Conservation (phyloP, 2,113 vertebrate species). For the Macrotus californicus region DNA sequence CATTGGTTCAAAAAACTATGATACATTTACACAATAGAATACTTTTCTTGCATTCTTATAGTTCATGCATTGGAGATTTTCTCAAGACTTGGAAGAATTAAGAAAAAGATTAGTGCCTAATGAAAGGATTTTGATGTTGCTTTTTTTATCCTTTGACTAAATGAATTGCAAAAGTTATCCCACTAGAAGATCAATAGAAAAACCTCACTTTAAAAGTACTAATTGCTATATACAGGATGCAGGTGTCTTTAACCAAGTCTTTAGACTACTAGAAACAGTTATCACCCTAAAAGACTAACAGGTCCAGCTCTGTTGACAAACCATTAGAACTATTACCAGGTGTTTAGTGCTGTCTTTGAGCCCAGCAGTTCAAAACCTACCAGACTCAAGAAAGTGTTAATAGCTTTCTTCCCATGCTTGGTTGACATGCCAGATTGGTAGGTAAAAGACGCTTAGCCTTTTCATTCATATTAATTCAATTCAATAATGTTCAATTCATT, state of each 20-base stretch:
- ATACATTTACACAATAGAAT: no score
- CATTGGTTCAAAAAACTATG: no score
- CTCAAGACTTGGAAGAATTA: background rate
- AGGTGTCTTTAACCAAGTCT: slow-evolving; percentile 46
- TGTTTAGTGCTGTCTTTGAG: slow-evolving; percentile 64
- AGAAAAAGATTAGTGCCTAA: background rate
- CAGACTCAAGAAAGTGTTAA: slow-evolving; percentile 54
- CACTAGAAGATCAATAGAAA: background rate
- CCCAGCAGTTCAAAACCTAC: slow-evolving; percentile 32
- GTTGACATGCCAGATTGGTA: slow-evolving; percentile 40
- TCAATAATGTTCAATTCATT: slow-evolving; percentile 44
- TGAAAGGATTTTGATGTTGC: background rate
- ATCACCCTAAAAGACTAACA: slow-evolving; percentile 38
- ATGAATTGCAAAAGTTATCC: background rate
- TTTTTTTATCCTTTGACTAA: slow-evolving; percentile 31
- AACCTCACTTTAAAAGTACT: background rate
- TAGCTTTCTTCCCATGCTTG: slow-evolving; percentile 59
- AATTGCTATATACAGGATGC: slow-evolving; percentile 29
- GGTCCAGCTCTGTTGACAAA: slow-evolving; percentile 59
- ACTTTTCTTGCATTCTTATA: background rate
- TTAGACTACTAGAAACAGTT: slow-evolving; percentile 58
- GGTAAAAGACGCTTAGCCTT: slow-evolving; percentile 20
- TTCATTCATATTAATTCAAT: slow-evolving; percentile 27
- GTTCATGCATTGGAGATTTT: background rate
- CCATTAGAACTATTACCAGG: slow-evolving; percentile 48